These are phyloP conservation scores for Hydriomena furcata DNA, from an alignment of 2,888 invertebrate species.

Conservation along the genomic window DNA sequence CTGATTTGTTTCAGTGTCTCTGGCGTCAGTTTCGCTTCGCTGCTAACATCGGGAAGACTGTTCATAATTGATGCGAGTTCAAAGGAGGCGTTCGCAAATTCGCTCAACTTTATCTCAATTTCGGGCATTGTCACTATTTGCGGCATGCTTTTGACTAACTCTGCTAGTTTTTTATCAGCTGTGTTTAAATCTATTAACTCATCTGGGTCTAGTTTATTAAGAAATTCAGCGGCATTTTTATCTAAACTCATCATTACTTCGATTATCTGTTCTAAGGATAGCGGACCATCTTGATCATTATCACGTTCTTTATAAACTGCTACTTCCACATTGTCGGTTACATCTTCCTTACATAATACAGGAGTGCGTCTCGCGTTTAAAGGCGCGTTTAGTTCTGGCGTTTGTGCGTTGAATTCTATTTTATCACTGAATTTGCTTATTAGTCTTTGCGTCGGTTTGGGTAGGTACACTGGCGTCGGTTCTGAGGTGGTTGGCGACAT, in stretches of 20 bases:
- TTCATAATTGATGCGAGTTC: conserved; percentile 72
- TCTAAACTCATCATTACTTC: conserved; percentile 74
- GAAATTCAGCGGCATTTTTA: conserved; percentile 65
- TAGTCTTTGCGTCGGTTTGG: conserved; percentile 62
- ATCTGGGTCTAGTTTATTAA: conserved; percentile 62
- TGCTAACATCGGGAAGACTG: conserved; percentile 65
- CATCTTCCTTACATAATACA: conserved; percentile 42
- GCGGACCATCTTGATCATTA: conserved; percentile 45
- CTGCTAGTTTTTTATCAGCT: conserved; percentile 62
- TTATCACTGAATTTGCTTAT: conserved; percentile 56
- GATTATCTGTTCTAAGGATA: conserved; percentile 69
- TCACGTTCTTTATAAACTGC: conserved; percentile 44
- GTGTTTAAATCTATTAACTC: conserved; percentile 54
- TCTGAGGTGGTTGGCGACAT: conserved; percentile 69
- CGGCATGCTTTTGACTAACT: conserved; percentile 73
- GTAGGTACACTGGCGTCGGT: conserved; percentile 59
- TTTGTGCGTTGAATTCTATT: conserved; percentile 50
- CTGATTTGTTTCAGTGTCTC: conserved; percentile 77
- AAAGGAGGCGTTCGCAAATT: conserved; percentile 66
- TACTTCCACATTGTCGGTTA: conserved; percentile 36
- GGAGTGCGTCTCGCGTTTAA: conserved; percentile 58
- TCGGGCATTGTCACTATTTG: conserved; percentile 50
- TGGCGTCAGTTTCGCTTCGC: conserved; percentile 70
- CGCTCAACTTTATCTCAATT: conserved; percentile 36
- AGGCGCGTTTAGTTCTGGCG: conserved; percentile 56